Conservation (phyloP, 2,888 invertebrate species). For the Anorthoa munda region DNA sequence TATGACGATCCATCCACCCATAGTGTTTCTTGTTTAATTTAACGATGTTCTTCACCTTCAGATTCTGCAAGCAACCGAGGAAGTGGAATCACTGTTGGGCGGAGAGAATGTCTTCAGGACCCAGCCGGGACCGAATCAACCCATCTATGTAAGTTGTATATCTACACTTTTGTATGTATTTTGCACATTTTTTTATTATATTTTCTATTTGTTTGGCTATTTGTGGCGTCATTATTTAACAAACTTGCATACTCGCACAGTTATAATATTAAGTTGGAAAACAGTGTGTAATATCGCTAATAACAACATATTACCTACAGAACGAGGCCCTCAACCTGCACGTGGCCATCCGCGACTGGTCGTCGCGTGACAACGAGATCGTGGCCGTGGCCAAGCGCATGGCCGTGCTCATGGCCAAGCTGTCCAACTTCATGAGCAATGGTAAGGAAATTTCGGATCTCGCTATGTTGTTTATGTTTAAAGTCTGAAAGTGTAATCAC, state of each 20-base stretch:
- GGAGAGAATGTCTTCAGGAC: constrained; percentile 95
- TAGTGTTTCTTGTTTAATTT: neutral
- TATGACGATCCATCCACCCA: too few relatives aligned
- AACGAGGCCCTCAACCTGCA: constrained; percentile 99
- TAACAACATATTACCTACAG: constrained; percentile 76
- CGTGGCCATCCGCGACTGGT: constrained; percentile 99
- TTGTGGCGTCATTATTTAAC: too few relatives aligned
- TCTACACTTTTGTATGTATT: too few relatives aligned
- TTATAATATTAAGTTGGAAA: too few relatives aligned
- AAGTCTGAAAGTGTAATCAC: too few relatives aligned
- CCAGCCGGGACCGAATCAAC: constrained; percentile 97
- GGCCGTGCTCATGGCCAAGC: constrained; percentile 98
- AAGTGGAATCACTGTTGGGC: constrained; percentile 83
- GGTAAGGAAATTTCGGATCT: constrained; percentile 66
- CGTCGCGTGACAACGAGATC: constrained; percentile 99
- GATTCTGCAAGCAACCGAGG: constrained; percentile 83
- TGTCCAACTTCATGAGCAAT: constrained; percentile 93
- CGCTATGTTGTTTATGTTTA: too few relatives aligned
- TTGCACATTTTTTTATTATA: too few relatives aligned
- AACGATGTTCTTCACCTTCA: constrained; percentile 49
- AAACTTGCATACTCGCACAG: too few relatives aligned
- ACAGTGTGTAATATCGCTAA: too few relatives aligned
- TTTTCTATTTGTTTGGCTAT: too few relatives aligned
- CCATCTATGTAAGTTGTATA: constrained; percentile 95
- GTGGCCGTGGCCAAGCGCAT: constrained; percentile 99